Evolutionary conservation across 2,888 invertebrate species (phyloP).

Genomic region (Eristalinus aeneus): DNA sequence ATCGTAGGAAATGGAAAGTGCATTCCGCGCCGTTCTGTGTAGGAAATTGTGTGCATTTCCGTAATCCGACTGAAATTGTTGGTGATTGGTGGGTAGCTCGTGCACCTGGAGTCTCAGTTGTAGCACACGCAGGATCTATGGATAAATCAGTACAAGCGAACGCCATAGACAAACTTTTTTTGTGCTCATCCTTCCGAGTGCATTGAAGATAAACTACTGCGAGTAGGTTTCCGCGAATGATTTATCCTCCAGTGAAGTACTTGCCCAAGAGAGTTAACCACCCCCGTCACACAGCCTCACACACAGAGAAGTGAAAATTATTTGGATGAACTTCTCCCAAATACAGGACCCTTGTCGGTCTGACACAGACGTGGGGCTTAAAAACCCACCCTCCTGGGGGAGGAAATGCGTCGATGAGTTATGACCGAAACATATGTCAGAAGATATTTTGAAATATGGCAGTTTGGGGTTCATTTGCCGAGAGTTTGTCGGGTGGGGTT

Average conservation of each 20-base stretch:
- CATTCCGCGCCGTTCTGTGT: slow-evolving; percentile 17
- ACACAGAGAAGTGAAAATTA: slow-evolving; percentile 6
- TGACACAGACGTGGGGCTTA: slow-evolving; percentile 8
- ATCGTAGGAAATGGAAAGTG: slow-evolving; percentile 41
- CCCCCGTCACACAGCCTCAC: background rate
- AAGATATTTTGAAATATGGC: slow-evolving; percentile 56
- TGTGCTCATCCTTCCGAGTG: slow-evolving; percentile 38
- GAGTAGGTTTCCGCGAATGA: slow-evolving; percentile 45
- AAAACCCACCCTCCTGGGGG: slow-evolving; percentile 10
- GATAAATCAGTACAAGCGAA: slow-evolving; percentile 14
- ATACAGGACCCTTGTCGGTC: slow-evolving; percentile 10
- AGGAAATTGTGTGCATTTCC: slow-evolving; percentile 40
- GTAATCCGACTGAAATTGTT: slow-evolving; percentile 36
- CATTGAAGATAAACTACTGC: slow-evolving; percentile 49
- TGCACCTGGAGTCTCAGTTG: slow-evolving; percentile 4
- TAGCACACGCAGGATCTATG: slow-evolving; percentile 12
- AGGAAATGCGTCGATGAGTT: slow-evolving; percentile 56
- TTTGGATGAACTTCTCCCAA: slow-evolving; percentile 45
- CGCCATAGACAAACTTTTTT: slow-evolving; percentile 27
- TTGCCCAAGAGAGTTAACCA: slow-evolving; percentile 11
- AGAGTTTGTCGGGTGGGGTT: slow-evolving; percentile 39
- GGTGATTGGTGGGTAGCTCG: background rate
- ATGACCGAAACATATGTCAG: slow-evolving; percentile 57
- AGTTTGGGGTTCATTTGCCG: slow-evolving; percentile 46
- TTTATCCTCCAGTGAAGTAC: slow-evolving; percentile 47